These are phyloP conservation scores for Papilio elwesi DNA, from an alignment of 2,888 invertebrate species.

Conservation along the genomic window DNA sequence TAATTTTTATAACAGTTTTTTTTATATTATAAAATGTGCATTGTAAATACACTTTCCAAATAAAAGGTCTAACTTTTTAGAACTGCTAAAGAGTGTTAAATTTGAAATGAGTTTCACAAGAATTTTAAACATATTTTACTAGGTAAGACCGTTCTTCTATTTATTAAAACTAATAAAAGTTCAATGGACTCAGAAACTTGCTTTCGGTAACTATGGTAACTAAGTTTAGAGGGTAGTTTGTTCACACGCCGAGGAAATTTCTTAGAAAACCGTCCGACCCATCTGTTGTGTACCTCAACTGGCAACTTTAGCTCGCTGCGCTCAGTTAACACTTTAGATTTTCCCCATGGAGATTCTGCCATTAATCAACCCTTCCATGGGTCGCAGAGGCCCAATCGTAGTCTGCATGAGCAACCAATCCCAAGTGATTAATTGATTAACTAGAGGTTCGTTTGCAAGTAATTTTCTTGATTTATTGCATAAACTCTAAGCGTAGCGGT, in stretches of 20 bases:
- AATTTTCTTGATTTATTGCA: constrained; percentile 78
- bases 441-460: constrained; percentile 68
- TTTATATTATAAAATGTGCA: background rate
- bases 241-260: constrained; percentile 20
- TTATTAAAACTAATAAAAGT: constrained; percentile 3
- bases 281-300: constrained; percentile 26
- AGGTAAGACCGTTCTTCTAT: background rate
- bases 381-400: constrained; percentile 67
- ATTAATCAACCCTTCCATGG: constrained; percentile 77
- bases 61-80: background rate
- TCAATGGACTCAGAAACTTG: constrained; percentile 6
- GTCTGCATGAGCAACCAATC: constrained; percentile 65
- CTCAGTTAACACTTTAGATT: constrained; percentile 55
- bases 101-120: background rate
- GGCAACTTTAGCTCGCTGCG: constrained; percentile 22
- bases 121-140: background rate
- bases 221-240: constrained; percentile 19
- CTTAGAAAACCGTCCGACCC: constrained; percentile 33
- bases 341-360: constrained; percentile 73
- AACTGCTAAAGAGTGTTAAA: background rate
- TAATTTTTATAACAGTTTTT: background rate
- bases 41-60: background rate
- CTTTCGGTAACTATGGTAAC: constrained; percentile 12
- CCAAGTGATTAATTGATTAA: constrained; percentile 80
- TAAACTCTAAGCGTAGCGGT: constrained; percentile 47